A percentile compares a stretch with the other conserved stretches of the same genome.
Conservation (phyloP, 2,797 vertebrate species). For the Babyrousa celebensis region DNA sequence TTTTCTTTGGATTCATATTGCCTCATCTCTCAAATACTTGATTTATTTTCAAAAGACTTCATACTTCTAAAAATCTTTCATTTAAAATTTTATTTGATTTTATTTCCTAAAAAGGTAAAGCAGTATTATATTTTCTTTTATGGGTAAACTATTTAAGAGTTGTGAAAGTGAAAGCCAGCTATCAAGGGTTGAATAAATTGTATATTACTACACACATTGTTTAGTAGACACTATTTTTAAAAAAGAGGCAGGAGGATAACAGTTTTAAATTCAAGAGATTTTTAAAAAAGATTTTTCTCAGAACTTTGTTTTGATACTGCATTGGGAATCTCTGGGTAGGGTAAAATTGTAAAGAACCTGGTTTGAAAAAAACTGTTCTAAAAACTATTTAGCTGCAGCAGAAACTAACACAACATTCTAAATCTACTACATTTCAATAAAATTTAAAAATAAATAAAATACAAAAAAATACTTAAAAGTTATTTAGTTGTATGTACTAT, state of each 20-base stretch:
- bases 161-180: background rate
- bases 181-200: background rate
- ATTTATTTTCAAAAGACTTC: constrained; percentile 14
- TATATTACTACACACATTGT: background rate
- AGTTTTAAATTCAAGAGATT: background rate
- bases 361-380: background rate
- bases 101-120: background rate
- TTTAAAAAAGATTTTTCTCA: background rate
- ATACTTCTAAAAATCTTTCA: constrained; percentile 4
- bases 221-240: background rate
- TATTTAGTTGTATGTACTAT: background rate
- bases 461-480: too few species aligned
- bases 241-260: background rate
- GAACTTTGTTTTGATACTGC: background rate
- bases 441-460: too few species aligned
- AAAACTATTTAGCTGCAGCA: background rate
- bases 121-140: background rate
- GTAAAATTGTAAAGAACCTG: background rate
- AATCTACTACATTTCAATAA: too few species aligned
- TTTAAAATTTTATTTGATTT: constrained; percentile 11
- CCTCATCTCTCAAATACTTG: background rate
- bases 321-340: background rate
- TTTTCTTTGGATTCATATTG: constrained; percentile 25
- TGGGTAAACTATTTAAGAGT: background rate
- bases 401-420: too few species aligned